Evolutionary conservation across 2,797 vertebrate genomes (phyloP).

Genomic region (Scolopax bukidnonensis): DNA sequence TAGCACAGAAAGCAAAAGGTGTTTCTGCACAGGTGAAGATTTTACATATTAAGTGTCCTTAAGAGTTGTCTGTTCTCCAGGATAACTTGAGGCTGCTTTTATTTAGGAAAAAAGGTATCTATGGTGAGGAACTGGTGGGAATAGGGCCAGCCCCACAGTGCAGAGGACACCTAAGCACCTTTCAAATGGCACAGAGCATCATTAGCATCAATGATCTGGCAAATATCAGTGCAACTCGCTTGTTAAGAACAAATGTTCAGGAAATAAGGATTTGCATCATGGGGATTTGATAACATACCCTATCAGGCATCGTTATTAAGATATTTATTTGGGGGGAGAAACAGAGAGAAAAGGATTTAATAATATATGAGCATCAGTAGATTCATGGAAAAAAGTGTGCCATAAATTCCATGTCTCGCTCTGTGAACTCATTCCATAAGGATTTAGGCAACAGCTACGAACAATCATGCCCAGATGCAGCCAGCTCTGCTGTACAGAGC

Average conservation of each 20-base stretch:
- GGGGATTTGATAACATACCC: not conserved
- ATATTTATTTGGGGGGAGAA: not conserved
- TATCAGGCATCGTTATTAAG: not conserved
- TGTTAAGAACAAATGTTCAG: not conserved
- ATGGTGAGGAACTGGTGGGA: not conserved
- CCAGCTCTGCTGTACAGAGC: too few species aligned
- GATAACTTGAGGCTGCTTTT: not conserved
- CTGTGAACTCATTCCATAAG: rapidly evolving
- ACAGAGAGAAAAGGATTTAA: not conserved
- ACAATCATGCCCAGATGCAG: not conserved
- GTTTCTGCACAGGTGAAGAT: not conserved
- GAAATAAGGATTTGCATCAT: not conserved
- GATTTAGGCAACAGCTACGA: not conserved
- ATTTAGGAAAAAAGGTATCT: not conserved
- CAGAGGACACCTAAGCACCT: not conserved
- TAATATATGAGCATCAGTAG: not conserved
- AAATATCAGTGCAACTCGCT: not conserved
- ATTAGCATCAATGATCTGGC: not conserved
- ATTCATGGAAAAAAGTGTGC: not conserved
- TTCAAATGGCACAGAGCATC: not conserved
- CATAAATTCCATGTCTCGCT: rapidly evolving
- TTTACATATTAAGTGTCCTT: not conserved
- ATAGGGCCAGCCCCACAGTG: rapidly evolving
- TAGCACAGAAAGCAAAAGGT: conserved; percentile 21
- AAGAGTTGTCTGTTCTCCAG: not conserved